Conservation (phyloP, 1,140 invertebrate species). For the Drosophila sproati region DNA sequence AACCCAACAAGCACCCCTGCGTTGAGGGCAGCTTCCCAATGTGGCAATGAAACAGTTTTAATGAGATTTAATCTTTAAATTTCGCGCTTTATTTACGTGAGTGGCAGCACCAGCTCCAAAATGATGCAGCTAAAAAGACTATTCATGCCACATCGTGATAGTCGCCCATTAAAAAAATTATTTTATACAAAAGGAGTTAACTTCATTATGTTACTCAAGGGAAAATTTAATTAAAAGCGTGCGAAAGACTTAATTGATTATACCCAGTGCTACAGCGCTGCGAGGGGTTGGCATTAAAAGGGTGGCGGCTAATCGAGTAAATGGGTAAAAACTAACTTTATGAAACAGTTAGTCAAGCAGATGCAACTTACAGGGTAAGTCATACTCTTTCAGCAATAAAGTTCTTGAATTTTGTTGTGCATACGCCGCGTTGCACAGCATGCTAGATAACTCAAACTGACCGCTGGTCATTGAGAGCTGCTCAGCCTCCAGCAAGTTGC, state of each 20-base stretch:
- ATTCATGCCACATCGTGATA: constrained; percentile 28
- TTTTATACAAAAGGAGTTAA: constrained; percentile 49
- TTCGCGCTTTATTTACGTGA: constrained; percentile 78
- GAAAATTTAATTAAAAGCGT: constrained; percentile 77
- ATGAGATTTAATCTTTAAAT: constrained; percentile 82
- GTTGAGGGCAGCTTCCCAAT: constrained; percentile 23
- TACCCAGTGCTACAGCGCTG: constrained; percentile 19
- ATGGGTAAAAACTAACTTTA: not conserved
- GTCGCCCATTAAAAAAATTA: constrained; percentile 16
- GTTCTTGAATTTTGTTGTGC: constrained; percentile 36
- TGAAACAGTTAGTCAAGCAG: not conserved
- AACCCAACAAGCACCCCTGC: constrained; percentile 4
- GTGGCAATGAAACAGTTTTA: constrained; percentile 80
- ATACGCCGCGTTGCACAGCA: constrained; percentile 38
- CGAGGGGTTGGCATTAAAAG: not conserved
- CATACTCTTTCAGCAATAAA: not conserved
- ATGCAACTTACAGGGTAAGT: constrained; percentile 18
- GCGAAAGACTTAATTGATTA: constrained; percentile 77
- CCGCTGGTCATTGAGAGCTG: constrained; percentile 28
- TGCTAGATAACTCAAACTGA: constrained; percentile 27
- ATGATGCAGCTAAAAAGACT: constrained; percentile 28
- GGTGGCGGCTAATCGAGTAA: not conserved
- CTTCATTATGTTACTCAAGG: constrained; percentile 70
- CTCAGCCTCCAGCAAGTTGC: constrained; percentile 46
- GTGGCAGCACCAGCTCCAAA: constrained; percentile 21